A percentile compares a stretch with the other conserved stretches of the same genome.
Evolutionary conservation across 1,140 invertebrate genomes (phyloP).

Genomic region (Heterodera schachtii): DNA sequence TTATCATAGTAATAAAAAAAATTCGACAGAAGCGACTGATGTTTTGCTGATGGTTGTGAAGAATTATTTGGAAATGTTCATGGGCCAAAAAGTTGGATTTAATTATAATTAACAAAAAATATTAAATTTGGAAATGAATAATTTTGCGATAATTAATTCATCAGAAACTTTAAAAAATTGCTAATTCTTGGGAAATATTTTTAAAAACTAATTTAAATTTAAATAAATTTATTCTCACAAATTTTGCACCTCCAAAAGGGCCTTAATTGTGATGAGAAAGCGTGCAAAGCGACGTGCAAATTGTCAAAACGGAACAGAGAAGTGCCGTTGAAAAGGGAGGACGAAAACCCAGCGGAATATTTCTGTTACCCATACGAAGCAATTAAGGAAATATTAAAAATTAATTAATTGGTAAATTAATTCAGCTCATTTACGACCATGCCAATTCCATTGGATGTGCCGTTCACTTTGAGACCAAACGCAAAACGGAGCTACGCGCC

Average conservation of each 20-base stretch:
- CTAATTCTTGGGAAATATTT: no score
- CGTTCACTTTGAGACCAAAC: background rate
- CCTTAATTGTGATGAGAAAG: background rate
- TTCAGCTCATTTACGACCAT: background rate
- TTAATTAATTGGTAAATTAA: no score
- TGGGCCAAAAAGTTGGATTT: background rate
- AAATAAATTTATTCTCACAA: background rate
- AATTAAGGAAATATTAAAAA: background rate
- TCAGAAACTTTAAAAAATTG: no score
- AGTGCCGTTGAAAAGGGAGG: background rate
- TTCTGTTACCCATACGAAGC: background rate
- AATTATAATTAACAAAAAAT: background rate
- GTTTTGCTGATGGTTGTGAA: background rate
- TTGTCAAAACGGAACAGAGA: background rate
- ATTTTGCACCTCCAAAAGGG: background rate
- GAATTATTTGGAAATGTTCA: background rate
- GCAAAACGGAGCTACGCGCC: background rate
- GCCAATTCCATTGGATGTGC: background rate
- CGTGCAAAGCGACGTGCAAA: background rate
- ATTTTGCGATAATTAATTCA: no score
- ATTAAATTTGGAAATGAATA: no score
- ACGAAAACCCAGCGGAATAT: background rate
- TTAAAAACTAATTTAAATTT: no score
- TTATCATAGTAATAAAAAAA: background rate
- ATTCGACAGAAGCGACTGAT: background rate